These are phyloP conservation scores for Muschampia plurimacula DNA, from an alignment of 2,888 invertebrate genomes.

Conservation along the genomic window DNA sequence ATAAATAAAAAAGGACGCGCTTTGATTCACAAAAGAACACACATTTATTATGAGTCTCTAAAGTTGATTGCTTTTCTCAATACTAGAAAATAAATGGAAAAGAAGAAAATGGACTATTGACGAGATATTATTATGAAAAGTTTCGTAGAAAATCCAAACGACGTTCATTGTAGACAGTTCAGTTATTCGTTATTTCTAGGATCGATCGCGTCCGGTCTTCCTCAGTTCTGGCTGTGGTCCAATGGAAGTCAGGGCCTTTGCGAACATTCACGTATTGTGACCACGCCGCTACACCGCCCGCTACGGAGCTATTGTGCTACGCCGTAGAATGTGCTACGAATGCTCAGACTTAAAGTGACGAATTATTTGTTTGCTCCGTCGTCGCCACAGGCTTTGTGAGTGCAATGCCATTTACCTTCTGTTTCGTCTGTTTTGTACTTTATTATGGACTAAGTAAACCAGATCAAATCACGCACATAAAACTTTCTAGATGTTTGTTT, in stretches of 20 bases:
- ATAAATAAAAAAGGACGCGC: not conserved
- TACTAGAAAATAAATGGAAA: constrained; percentile 7
- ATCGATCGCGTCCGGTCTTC: constrained; percentile 45
- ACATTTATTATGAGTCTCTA: constrained; percentile 1
- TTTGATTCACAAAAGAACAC: constrained; percentile 2
- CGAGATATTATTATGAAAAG: constrained; percentile 19
- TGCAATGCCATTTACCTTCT: not conserved
- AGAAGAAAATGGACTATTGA: not conserved
- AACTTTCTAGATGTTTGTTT: no score
- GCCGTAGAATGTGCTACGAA: constrained; percentile 46
- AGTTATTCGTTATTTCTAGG: constrained; percentile 18
- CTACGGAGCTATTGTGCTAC: constrained; percentile 50
- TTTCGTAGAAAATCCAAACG: not conserved
- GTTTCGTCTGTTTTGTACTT: not conserved
- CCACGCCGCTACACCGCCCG: constrained; percentile 35
- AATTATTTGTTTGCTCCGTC: not conserved
- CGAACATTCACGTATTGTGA: constrained; percentile 47
- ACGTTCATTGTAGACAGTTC: constrained; percentile 2
- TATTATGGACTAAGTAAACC: no score
- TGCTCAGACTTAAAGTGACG: constrained; percentile 9
- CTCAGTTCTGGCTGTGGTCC: constrained; percentile 48
- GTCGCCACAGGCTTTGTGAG: constrained; percentile 12
- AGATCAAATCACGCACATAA: no score
- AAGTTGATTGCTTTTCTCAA: constrained; percentile 15
- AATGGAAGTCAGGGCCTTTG: constrained; percentile 42